Conservation (phyloP, 2,113 vertebrate genomes). For the Rhinichthys klamathensis region DNA sequence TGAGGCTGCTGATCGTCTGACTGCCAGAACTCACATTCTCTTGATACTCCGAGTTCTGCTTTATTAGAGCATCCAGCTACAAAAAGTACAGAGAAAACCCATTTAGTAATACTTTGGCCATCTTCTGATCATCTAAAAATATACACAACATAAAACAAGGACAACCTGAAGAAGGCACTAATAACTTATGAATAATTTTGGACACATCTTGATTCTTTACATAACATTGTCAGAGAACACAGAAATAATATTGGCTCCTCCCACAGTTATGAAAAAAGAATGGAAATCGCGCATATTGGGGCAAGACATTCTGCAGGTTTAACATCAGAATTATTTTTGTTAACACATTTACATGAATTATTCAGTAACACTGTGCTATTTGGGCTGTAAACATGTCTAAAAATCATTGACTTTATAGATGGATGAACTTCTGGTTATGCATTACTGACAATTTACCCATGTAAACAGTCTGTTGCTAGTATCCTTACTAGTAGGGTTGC, state of each 20-base stretch:
- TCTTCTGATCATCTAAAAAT: neutral
- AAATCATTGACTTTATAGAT: neutral
- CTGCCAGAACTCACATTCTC: conserved; percentile 83
- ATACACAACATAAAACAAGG: neutral
- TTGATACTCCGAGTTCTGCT: conserved; percentile 83
- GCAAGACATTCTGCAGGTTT: neutral
- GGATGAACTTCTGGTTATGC: neutral
- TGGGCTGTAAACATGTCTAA: neutral
- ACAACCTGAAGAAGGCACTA: neutral
- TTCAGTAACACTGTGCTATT: neutral
- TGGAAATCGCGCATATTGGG: neutral
- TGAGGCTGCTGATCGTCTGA: conserved; percentile 82
- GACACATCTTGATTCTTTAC: neutral
- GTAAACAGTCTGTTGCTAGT: neutral
- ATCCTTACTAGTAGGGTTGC: neutral
- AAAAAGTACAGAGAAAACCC: conserved; percentile 39
- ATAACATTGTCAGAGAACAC: neutral
- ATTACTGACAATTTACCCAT: neutral
- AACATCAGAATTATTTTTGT: neutral
- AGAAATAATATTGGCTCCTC: neutral
- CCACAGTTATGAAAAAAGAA: neutral
- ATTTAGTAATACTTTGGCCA: neutral
- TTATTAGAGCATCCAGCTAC: conserved; percentile 83
- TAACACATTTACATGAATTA: neutral
- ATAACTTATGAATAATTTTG: neutral